phyloP scores from a whole-genome alignment of 2,797 vertebrate species.

The Chloroceryle amazona region DNA sequence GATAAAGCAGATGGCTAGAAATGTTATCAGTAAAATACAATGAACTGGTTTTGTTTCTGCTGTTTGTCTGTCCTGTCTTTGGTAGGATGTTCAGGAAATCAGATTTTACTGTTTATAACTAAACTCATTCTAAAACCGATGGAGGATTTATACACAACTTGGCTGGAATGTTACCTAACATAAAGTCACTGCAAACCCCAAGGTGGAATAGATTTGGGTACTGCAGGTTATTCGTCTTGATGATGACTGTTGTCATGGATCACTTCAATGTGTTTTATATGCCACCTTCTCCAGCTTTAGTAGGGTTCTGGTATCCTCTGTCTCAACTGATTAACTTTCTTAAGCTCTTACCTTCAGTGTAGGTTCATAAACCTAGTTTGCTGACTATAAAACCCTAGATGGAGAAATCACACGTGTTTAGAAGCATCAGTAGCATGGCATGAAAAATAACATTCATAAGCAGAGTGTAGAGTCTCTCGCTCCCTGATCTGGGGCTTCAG shows the following conservation, averaged over 20 bases:
- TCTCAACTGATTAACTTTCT: background rate
- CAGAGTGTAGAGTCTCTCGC: background rate
- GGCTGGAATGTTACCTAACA: background rate
- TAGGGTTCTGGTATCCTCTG: constrained; percentile 10
- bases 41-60: background rate
- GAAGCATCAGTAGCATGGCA: background rate
- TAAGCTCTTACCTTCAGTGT: background rate
- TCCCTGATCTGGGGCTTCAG: background rate
- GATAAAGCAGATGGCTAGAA: background rate
- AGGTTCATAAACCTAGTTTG: background rate
- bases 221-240: constrained; percentile 1
- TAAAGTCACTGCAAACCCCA: background rate
- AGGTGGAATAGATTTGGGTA: background rate
- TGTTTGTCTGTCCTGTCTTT: background rate
- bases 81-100: constrained; percentile 13
- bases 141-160: constrained; percentile 27
- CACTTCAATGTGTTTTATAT: background rate
- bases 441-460: background rate
- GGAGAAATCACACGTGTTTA: background rate
- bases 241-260: background rate
- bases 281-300: background rate
- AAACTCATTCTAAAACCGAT: constrained; percentile 15
- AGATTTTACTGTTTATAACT: constrained; percentile 38
- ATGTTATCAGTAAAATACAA: background rate
- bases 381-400: background rate